These are phyloP conservation scores for Limonius californicus DNA, from an alignment of 1,140 invertebrate genomes.

Conservation along the genomic window DNA sequence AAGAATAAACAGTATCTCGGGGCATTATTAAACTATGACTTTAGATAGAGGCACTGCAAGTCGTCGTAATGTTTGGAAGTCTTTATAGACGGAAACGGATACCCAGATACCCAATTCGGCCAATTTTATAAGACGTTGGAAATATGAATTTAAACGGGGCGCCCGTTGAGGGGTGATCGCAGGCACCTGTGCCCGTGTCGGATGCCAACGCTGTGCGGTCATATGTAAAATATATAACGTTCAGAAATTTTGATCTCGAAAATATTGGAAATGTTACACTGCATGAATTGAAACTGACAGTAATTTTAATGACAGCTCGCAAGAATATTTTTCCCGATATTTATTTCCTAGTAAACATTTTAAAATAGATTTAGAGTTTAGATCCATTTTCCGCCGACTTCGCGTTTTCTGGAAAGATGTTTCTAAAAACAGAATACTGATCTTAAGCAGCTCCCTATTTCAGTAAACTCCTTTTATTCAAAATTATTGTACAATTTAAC, in stretches of 20 bases:
- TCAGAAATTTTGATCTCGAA: not conserved
- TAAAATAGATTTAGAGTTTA: too few relatives aligned
- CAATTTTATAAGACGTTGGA: slow-evolving; percentile 16
- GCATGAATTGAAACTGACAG: not conserved
- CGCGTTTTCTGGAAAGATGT: too few relatives aligned
- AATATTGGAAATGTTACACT: slow-evolving; percentile 7
- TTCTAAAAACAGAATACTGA: too few relatives aligned
- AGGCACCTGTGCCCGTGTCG: slow-evolving; percentile 19
- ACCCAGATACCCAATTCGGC: slow-evolving; percentile 2
- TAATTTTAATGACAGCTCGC: not conserved
- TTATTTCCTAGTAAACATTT: too few relatives aligned
- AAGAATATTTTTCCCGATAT: too few relatives aligned
- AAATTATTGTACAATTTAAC: too few relatives aligned
- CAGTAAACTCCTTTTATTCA: too few relatives aligned
- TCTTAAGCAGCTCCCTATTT: too few relatives aligned
- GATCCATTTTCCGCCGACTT: too few relatives aligned
- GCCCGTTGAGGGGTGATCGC: slow-evolving; percentile 12
- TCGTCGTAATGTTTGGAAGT: not conserved
- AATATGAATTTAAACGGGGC: slow-evolving; percentile 20
- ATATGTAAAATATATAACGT: slow-evolving; percentile 20
- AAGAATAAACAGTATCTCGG: too few relatives aligned
- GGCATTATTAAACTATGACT: too few relatives aligned
- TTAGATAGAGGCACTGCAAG: too few relatives aligned
- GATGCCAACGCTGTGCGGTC: slow-evolving; percentile 20
- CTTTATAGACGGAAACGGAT: not conserved